Evolutionary conservation across 1,140 invertebrate genomes (phyloP).

Genomic region (Armadillidium nasatum): DNA sequence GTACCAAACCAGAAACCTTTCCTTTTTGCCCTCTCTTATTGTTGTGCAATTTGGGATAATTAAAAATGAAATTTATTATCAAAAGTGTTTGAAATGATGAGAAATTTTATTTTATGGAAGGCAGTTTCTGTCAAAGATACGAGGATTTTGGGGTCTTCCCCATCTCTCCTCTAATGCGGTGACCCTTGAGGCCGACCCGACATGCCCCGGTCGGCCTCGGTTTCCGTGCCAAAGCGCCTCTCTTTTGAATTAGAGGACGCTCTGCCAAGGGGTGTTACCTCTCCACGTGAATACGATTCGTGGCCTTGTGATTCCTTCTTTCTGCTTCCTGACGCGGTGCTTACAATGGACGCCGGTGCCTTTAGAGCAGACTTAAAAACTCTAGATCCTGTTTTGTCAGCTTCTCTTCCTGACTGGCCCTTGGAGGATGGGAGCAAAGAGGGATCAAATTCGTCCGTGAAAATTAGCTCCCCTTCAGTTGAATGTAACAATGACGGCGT

Average conservation of each 20-base stretch:
- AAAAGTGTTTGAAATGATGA: too few species aligned
- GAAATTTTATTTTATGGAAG: too few species aligned
- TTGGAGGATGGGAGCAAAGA: constrained; percentile 24
- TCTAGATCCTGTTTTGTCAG: constrained; percentile 39
- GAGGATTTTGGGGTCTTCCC: neutral
- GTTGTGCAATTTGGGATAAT: too few species aligned
- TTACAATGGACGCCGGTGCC: constrained; percentile 42
- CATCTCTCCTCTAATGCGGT: neutral
- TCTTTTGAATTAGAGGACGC: constrained; percentile 33
- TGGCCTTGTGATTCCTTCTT: constrained; percentile 44
- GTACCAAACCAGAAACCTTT: too few species aligned
- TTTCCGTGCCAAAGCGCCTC: constrained; percentile 39
- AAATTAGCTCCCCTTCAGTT: constrained; percentile 1
- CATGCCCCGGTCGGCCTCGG: constrained; percentile 43
- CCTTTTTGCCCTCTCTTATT: too few species aligned
- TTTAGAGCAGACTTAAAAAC: constrained; percentile 41
- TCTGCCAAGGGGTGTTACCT: constrained; percentile 19
- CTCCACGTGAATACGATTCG: constrained; percentile 41
- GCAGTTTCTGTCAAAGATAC: too few species aligned
- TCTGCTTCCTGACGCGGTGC: constrained; percentile 39
- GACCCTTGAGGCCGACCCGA: constrained; percentile 12
- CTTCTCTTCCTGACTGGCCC: constrained; percentile 41
- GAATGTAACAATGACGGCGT: constrained; percentile 10
- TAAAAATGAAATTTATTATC: too few species aligned
- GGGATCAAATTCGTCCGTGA: neutral